phyloP scores from a whole-genome alignment of 2,113 vertebrate species.

The Gyps fulvus region DNA sequence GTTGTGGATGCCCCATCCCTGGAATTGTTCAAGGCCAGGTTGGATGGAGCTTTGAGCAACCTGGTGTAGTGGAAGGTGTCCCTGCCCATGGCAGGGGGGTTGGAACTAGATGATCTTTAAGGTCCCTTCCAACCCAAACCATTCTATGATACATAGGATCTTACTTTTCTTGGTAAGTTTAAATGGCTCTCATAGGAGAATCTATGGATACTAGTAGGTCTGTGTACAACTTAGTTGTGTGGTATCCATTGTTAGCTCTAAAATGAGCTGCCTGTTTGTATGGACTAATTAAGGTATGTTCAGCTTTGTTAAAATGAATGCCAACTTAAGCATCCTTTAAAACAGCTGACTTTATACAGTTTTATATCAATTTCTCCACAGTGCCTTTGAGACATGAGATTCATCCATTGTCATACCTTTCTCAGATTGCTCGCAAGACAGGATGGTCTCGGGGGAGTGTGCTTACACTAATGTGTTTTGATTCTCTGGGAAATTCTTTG shows the following conservation, averaged over 20 bases:
- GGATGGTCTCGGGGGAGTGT: not conserved
- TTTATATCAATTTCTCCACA: not conserved
- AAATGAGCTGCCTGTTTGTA: not conserved
- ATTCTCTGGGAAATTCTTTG: not conserved
- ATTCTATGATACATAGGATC: not conserved
- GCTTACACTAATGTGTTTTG: not conserved
- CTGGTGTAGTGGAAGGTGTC: too few species aligned
- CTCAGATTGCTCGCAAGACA: not conserved
- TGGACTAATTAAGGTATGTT: not conserved
- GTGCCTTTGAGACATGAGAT: not conserved
- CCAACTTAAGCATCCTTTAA: not conserved
- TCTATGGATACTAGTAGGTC: not conserved
- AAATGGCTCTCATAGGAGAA: not conserved
- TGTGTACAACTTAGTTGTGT: not conserved
- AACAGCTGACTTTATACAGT: not conserved
- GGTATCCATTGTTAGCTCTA: not conserved
- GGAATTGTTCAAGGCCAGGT: too few species aligned
- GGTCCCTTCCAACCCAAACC: too few species aligned
- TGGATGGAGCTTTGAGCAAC: too few species aligned
- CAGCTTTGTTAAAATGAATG: not conserved
- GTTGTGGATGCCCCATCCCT: too few species aligned
- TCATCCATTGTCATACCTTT: not conserved
- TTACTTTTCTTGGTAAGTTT: not conserved
- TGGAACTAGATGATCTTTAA: too few species aligned
- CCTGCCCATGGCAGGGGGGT: too few species aligned